Conservation (phyloP, 2,113 vertebrate genomes). For the Azemiops feae region DNA sequence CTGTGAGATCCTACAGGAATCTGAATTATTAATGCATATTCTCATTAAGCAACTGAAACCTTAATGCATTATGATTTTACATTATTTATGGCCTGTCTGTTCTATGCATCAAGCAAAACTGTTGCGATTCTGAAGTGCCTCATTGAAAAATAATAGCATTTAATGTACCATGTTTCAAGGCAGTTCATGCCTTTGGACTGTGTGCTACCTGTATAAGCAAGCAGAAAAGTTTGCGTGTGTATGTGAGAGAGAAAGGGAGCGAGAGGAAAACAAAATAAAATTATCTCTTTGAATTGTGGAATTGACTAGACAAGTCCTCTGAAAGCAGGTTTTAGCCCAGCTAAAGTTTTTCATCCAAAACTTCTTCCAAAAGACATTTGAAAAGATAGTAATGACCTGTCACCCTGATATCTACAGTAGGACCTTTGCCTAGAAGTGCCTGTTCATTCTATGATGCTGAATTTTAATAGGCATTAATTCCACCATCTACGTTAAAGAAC, state of each 20-base stretch:
- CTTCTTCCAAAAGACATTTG: background rate
- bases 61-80: background rate
- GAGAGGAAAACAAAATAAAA: background rate
- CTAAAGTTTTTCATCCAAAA: background rate
- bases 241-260: accelerated
- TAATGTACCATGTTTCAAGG: background rate
- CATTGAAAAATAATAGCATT: background rate
- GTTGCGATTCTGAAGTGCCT: background rate
- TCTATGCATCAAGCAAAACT: background rate
- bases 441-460: background rate
- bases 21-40: background rate
- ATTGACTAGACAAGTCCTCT: background rate
- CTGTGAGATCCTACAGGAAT: background rate
- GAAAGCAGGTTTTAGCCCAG: background rate
- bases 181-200: background rate
- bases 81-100: background rate
- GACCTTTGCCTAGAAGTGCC: background rate
- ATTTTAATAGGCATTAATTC: background rate
- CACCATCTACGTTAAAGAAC: background rate
- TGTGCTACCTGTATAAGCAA: background rate
- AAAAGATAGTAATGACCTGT: background rate
- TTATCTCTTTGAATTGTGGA: background rate
- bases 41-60: background rate
- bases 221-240: background rate
- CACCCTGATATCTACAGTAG: background rate